Base-by-base conservation (phyloP, 1,140 invertebrate species). In the Papilio glaucus region DNA sequence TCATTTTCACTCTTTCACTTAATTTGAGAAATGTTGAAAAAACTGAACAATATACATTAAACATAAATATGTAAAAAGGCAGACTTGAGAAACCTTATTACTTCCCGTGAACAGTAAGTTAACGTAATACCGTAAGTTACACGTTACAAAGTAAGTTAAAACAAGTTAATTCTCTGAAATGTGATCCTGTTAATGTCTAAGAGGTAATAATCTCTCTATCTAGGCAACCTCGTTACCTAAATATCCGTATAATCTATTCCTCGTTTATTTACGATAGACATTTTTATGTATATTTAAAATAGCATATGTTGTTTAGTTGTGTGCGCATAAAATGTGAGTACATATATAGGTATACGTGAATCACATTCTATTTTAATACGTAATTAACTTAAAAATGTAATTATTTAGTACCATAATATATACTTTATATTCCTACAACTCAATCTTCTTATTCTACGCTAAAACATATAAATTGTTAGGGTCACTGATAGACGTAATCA, bases 101-200 rank as follows among this genome's bases (percentile, higher is more conserved):
- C 12, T 57, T 57, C 49, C 18, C 24, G 49, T 26, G 49, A 57
- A 57, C 49, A 57, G 49, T 41, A 41, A 41, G 39, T 41, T 41
- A 13, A 10, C 0, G 39, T 57, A 57, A 57, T 57, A 24, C 49
- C 9, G 49, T 57, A 24, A 57, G 9, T 53, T 53, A 53, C 45
- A 57, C 1, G 18, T 10, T 12, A 57, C 18, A 26, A 57, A 57
- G 49, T 57, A 57, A 24, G 18, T 24, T 57, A 26, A 57, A 57
- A 57, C 49, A 1, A 57, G 18, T 0, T 57, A 57, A 53, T 53
- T 53, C 45, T 53, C 9, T 53, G 45, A 53, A 53, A 24, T 24
- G 45, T 53, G 45, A 53, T 57, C 49, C 49, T 57, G 49, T 57
- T 57, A 57, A 49, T 49, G 8, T 18, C 7, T 21, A 57, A 57